A percentile compares a stretch with the other conserved stretches of the same genome.
These are phyloP conservation scores for Thalassaphorura encarpata DNA, from an alignment of 1,140 invertebrate species.

Conservation along the genomic window DNA sequence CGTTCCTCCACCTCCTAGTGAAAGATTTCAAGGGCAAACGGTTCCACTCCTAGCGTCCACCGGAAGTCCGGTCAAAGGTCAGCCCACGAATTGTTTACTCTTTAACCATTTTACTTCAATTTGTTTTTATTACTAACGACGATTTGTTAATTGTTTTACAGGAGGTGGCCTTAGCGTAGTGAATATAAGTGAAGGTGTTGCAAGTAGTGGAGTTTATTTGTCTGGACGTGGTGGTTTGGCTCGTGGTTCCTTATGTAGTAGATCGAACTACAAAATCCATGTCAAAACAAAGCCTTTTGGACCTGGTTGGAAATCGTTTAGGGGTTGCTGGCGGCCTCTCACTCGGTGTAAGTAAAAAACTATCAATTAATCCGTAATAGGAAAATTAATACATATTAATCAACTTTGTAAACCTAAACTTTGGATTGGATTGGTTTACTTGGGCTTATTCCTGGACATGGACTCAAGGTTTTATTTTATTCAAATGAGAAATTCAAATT, in stretches of 20 bases:
- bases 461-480: not conserved
- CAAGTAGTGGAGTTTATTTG: constrained; percentile 38
- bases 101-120: not conserved
- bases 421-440: too few relatives aligned
- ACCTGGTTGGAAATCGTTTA: constrained; percentile 56
- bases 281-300: constrained; percentile 49
- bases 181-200: constrained; percentile 27
- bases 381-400: too few relatives aligned
- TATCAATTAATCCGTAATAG: too few relatives aligned
- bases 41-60: constrained; percentile 6
- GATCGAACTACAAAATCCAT: constrained; percentile 45
- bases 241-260: constrained; percentile 40
- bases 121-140: not conserved
- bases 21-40: constrained; percentile 25
- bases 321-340: constrained; percentile 40
- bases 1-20: constrained; percentile 25
- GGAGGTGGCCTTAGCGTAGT: constrained; percentile 33
- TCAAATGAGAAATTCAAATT: not conserved
- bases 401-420: too few relatives aligned
- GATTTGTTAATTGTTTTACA: constrained; percentile 24
- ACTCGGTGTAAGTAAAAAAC: constrained; percentile 25
- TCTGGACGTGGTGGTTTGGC: constrained; percentile 40
- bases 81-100: too few relatives aligned
- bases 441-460: not conserved
- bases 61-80: constrained; percentile 29